These are phyloP conservation scores for Leptinotarsa texana DNA, from an alignment of 1,140 invertebrate genomes.

Conservation along the genomic window DNA sequence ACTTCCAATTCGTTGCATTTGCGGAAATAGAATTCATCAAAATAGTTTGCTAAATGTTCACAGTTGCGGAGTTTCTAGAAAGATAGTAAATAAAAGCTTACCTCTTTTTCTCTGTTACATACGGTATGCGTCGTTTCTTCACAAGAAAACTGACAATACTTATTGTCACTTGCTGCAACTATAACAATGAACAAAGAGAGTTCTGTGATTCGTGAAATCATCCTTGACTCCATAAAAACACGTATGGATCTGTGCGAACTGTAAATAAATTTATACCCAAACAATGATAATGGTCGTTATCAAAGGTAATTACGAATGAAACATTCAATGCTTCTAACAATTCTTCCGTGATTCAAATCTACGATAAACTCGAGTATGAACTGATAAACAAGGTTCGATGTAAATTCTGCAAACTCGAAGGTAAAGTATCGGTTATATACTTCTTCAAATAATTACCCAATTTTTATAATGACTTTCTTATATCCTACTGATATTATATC, in stretches of 20 bases:
- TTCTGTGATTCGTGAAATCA: background rate
- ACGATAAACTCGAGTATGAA: background rate
- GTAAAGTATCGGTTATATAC: no score
- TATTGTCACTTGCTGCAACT: no score
- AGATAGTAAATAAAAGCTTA: background rate
- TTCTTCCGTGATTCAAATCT: background rate
- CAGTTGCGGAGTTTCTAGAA: background rate
- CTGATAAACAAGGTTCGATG: background rate
- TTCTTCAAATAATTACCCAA: no score
- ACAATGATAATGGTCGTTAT: background rate
- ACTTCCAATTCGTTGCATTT: no score
- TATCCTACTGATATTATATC: no score
- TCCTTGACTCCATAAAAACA: background rate
- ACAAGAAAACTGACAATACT: no score
- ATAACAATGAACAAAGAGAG: background rate
- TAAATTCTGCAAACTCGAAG: background rate
- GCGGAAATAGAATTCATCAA: no score
- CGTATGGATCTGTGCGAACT: background rate
- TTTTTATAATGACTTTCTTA: no score
- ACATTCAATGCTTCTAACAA: background rate
- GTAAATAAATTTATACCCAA: conserved; percentile 1
- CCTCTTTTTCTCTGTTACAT: background rate
- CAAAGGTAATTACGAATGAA: background rate
- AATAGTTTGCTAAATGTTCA: no score
- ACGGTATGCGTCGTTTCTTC: background rate